Evolutionary conservation across 2,113 vertebrate genomes (phyloP).

Genomic region (Gobiocypris rarus): DNA sequence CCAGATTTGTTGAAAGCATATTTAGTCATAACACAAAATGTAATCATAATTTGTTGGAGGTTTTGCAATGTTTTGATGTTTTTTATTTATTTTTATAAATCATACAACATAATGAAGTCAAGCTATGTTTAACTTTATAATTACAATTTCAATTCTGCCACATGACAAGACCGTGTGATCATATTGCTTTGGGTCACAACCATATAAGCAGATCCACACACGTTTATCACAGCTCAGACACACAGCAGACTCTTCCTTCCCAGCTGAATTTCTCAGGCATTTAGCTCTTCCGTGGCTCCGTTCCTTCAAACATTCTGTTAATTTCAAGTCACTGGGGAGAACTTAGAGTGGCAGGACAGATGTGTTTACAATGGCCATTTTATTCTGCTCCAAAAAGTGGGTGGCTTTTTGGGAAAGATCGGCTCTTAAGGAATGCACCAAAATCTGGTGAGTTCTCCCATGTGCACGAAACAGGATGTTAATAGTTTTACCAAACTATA

Average conservation of each 20-base stretch:
- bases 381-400: conserved; percentile 31
- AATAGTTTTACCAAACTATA: not conserved
- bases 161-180: not conserved
- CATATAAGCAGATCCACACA: not conserved
- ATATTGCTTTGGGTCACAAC: not conserved
- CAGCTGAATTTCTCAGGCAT: conserved; percentile 24
- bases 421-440: conserved; percentile 27
- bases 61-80: not conserved
- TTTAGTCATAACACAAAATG: not conserved
- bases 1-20: not conserved
- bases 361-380: conserved; percentile 52
- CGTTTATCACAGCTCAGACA: not conserved
- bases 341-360: conserved; percentile 47
- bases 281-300: not conserved
- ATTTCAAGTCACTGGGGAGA: conserved; percentile 39
- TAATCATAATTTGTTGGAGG: not conserved
- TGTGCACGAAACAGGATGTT: conserved; percentile 37
- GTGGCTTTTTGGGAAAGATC: conserved; percentile 29
- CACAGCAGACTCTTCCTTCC: not conserved
- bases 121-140: not conserved
- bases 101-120: not conserved
- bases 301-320: not conserved
- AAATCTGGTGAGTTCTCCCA: conserved; percentile 47
- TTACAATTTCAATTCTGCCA: not conserved
- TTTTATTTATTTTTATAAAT: not conserved